Conservation (phyloP, 2,888 invertebrate species). For the Scotopteryx bipunctaria region DNA sequence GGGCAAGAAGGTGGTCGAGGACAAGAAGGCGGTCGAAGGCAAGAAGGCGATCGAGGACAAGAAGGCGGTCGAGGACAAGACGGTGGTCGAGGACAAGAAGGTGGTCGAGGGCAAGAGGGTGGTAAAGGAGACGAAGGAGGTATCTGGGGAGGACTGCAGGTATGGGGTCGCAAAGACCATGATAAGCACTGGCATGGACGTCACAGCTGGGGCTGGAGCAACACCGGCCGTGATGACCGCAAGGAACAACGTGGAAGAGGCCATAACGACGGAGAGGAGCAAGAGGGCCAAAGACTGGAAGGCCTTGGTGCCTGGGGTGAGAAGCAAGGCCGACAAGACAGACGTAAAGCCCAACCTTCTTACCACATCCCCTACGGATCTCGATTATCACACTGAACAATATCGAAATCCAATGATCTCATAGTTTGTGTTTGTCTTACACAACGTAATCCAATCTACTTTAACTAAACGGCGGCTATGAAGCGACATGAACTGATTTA, state of each 20-base stretch:
- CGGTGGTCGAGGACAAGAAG: background rate
- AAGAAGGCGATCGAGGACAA: background rate
- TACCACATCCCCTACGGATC: conserved; percentile 14
- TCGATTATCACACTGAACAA: conserved; percentile 6
- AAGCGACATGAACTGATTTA: conserved; percentile 10
- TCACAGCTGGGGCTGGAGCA: conserved; percentile 24
- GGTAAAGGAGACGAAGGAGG: conserved; percentile 8
- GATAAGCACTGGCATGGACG: conserved; percentile 2
- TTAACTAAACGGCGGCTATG: conserved; percentile 9
- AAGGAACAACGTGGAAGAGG: conserved; percentile 10
- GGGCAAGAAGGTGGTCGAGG: background rate
- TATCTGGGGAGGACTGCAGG: conserved; percentile 15
- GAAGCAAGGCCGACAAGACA: conserved; percentile 1
- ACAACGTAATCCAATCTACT: too few relatives aligned
- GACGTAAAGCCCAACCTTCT: conserved; percentile 18
- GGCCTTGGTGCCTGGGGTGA: conserved; percentile 9
- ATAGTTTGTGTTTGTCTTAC: background rate
- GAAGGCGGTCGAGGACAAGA: conserved; percentile 2
- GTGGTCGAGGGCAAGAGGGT: background rate
- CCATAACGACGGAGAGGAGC: background rate
- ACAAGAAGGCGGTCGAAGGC: conserved; percentile 1
- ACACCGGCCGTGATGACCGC: conserved; percentile 11
- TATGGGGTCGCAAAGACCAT: conserved; percentile 12
- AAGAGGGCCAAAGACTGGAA: background rate
- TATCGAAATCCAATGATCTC: conserved; percentile 11